These are phyloP conservation scores for Dascyllus trimaculatus DNA, from an alignment of 2,113 vertebrate species.

Conservation along the genomic window DNA sequence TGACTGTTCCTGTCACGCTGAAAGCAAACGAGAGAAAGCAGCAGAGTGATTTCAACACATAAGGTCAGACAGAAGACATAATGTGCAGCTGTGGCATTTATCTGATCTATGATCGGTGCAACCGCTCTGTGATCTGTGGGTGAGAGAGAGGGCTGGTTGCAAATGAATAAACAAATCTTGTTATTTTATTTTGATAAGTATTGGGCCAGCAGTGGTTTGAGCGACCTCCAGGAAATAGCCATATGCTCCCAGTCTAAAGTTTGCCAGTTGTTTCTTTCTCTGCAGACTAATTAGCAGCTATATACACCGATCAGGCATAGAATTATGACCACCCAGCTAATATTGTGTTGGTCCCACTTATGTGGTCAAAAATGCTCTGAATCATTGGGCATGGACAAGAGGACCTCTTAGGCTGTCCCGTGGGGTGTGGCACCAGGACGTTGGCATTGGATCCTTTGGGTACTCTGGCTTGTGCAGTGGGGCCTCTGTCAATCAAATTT, in stretches of 20 bases:
- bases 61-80: constrained; percentile 5
- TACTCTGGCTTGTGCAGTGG: too few relatives aligned
- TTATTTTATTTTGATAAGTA: neutral
- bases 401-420: too few relatives aligned
- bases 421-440: too few relatives aligned
- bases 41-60: neutral
- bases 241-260: neutral
- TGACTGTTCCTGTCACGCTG: constrained; percentile 17
- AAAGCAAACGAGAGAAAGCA: constrained; percentile 33
- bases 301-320: too few relatives aligned
- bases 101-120: constrained; percentile 18
- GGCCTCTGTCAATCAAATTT: too few relatives aligned
- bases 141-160: neutral
- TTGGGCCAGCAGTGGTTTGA: neutral
- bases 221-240: neutral
- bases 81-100: too few relatives aligned
- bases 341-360: too few relatives aligned
- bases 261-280: neutral
- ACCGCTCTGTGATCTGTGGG: neutral
- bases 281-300: too few relatives aligned
- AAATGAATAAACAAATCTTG: neutral
- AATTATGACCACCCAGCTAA: too few relatives aligned
- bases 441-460: too few relatives aligned
- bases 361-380: too few relatives aligned
- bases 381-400: too few relatives aligned